phyloP scores from a whole-genome alignment of 1,140 invertebrate species.

The Zaprionus kolodkinae region DNA sequence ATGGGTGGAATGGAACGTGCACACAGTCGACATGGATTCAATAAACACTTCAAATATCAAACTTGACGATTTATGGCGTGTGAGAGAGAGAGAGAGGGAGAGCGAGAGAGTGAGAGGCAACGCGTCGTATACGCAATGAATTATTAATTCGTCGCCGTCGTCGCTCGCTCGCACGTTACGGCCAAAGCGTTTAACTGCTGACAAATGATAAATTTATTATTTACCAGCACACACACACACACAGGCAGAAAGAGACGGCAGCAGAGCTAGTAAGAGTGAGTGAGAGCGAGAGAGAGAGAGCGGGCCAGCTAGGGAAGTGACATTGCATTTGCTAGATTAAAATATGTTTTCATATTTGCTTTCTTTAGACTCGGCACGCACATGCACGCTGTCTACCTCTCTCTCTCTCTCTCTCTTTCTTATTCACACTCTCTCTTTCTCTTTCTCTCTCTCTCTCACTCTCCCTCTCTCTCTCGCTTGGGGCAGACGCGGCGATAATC shows the following conservation, averaged over 20 bases:
- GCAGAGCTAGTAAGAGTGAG: not conserved
- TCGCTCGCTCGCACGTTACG: slow-evolving; percentile 48
- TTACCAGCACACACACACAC: slow-evolving; percentile 60
- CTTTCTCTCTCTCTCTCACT: not conserved
- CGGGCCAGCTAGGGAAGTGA: slow-evolving; percentile 14
- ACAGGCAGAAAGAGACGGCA: not conserved
- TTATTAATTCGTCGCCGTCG: slow-evolving; percentile 77
- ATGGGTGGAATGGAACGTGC: slow-evolving; percentile 25
- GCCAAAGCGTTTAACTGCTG: slow-evolving; percentile 76
- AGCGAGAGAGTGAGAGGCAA: slow-evolving; percentile 16
- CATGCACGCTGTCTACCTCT: slow-evolving; percentile 10
- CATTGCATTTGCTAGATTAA: slow-evolving; percentile 78
- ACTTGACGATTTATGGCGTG: slow-evolving; percentile 78
- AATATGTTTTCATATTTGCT: slow-evolving; percentile 82
- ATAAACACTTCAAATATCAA: slow-evolving; percentile 81
- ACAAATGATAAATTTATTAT: slow-evolving; percentile 83
- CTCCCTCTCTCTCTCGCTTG: slow-evolving; percentile 26
- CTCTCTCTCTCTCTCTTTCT: not conserved
- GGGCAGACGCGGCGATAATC: slow-evolving; percentile 60
- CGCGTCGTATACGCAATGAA: slow-evolving; percentile 79
- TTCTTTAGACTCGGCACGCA: slow-evolving; percentile 54
- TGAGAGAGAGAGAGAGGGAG: slow-evolving; percentile 1
- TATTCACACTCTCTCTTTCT: slow-evolving; percentile 5
- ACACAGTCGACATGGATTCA: slow-evolving; percentile 70
- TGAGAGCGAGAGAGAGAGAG: slow-evolving; percentile 13